Base-by-base conservation (phyloP, 2,888 invertebrate genomes). In the Aphodius sticticus region DNA sequence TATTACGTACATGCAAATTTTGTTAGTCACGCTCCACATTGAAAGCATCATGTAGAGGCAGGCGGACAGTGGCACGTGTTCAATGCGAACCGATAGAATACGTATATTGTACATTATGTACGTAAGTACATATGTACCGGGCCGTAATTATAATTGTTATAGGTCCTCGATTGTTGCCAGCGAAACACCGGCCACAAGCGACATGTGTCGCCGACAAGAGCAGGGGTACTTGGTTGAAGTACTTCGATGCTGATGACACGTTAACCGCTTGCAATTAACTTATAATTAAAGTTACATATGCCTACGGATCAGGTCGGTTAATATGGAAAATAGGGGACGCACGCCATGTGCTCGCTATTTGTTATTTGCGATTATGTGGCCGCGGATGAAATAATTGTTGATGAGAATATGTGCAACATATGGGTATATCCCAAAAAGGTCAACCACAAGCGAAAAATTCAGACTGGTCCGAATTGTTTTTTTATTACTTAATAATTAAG, bases 211-310 rank as follows among this genome's bases (percentile, higher is more conserved):
- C 53, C 53, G 53, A 9, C 53, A 53, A 53, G 12, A 53, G 53
- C 53, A 53, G 53, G 53, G 53, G 53, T 53, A 53, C 53, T 12
- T 53, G 12, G 53, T 12, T 53, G 53, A 70, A 70, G 71, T 26
- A 70, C 71, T 4, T 70, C 71, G 16, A 12, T 70, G 71, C 26
- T 70, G 71, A 70, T 26, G 26, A 70, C 26, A 70, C 71, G 71
- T 26, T 16, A 70, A 16, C 26, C 16, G 71, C 71, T 16, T 26
- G 35, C 74, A 74, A 36, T 36, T 74, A 36, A 74, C 9, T 53
- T 53, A 53, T 53, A 53, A 53, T 53, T 53, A 53, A 53, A 53
- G 53, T 53, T 53, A 53, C 53, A 53, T 53, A 53, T 53, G 53
- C 53, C 7, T 53, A 53, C 4, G 53, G 53, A 53, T 53, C 53